A percentile compares a stretch with the other conserved stretches of the same genome.
phyloP scores from a whole-genome alignment of 2,888 invertebrate species.

The Drosophila monieri region DNA sequence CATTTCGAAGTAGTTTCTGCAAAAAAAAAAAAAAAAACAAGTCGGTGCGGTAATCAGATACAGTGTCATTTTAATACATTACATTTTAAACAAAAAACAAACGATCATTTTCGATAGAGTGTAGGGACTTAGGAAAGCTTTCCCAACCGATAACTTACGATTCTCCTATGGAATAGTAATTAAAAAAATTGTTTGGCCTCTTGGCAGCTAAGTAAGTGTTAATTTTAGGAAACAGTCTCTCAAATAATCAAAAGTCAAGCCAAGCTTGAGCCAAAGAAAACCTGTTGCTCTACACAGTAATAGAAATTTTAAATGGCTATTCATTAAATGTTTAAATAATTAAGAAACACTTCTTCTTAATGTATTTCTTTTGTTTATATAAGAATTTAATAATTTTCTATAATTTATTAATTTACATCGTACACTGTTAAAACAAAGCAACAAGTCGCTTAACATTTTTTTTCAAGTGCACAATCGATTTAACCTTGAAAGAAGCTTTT shows the following conservation, averaged over 20 bases:
- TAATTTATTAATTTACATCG: background rate
- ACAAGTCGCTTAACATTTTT: slow-evolving; percentile 3
- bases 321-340: background rate
- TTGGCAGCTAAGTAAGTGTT: background rate
- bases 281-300: slow-evolving; percentile 3
- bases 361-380: background rate
- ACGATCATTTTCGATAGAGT: slow-evolving; percentile 3
- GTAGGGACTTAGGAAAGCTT: background rate
- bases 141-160: background rate
- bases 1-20: slow-evolving; percentile 2
- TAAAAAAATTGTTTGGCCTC: background rate
- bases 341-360: background rate
- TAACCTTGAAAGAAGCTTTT: slow-evolving; percentile 34
- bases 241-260: background rate
- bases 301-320: background rate
- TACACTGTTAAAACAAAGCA: background rate
- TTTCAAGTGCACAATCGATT: slow-evolving; percentile 4
- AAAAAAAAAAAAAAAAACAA: background rate
- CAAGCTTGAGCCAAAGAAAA: background rate
- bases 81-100: background rate
- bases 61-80: background rate
- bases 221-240: background rate
- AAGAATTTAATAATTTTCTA: background rate
- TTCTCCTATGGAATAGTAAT: background rate
- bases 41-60: background rate